Evolutionary conservation across 2,113 vertebrate genomes (phyloP), one percentile per base, ranked within the genome.

Genomic region (Pterocles burchelli): DNA sequence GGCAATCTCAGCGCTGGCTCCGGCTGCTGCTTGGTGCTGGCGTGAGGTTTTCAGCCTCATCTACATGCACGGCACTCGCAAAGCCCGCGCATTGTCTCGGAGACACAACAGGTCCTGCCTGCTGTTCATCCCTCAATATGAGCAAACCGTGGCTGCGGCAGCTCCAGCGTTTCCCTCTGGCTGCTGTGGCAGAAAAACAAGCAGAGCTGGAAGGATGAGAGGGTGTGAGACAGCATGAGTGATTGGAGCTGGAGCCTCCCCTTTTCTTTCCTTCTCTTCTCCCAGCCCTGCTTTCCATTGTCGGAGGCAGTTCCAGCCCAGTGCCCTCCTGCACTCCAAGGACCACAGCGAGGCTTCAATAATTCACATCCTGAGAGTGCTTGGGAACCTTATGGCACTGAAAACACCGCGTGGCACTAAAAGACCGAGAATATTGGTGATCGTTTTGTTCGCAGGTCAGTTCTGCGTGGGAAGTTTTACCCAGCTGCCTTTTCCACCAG

Each of bases 31-130:
- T 68, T 18, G 9, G 74, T 74, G 16, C 95, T 14, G 62, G 57
- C 20, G 63, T 19, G 86, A 89, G 84, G 80, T 72, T 80, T 48
- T 31, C 90, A 59, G 92, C 72, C 93, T 96, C 95, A 93, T 96
- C 93, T 45, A 59, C 57, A 87, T 89, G 95, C 96, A 26, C 2
- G 75, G 85, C 94, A 19, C 90, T 91, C 62, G 17, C 81, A 15
- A 14, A 49, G 13, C 59, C 90, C 13, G 15, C 2, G 95, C 96
- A 96, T 97, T 93, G 95, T 95, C 94, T 95, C n/a, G 5, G 45
- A 89, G 88, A 45, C 85, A 95, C 97, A 97, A 97, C 96, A 95
- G 97, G 97, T 97, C 92, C 81, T 90, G 92, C 93, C 92, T 75
- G 90, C 86, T 52, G 92, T 10, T 61, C 95, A 41, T 36, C 85